phyloP scores from a whole-genome alignment of 2,888 invertebrate species.

The Brachyopa scutellaris region DNA sequence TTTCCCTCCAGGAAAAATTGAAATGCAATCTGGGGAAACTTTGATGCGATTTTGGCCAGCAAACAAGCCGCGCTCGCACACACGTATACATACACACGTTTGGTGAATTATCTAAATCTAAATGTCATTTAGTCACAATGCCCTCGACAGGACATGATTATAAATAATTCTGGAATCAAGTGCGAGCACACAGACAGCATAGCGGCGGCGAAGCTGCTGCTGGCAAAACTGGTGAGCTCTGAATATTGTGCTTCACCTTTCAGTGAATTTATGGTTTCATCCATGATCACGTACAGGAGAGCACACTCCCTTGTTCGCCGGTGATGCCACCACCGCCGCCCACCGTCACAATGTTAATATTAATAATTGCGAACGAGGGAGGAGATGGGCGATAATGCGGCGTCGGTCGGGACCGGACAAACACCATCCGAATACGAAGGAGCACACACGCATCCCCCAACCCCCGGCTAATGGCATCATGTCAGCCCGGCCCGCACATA shows the following conservation, averaged over 20 bases:
- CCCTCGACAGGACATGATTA: slow-evolving; percentile 47
- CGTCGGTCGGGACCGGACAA: neutral
- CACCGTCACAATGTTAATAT: slow-evolving; percentile 58
- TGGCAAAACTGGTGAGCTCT: slow-evolving; percentile 54
- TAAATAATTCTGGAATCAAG: slow-evolving; percentile 58
- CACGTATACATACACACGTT: slow-evolving; percentile 6
- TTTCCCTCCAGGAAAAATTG: neutral
- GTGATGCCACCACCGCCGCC: neutral
- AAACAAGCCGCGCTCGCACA: neutral
- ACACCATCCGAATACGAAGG: neutral
- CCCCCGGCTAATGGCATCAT: slow-evolving; percentile 59
- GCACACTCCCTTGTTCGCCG: neutral
- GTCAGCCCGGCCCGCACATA: slow-evolving; percentile 58
- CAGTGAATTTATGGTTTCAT: slow-evolving; percentile 60
- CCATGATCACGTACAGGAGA: slow-evolving; percentile 62
- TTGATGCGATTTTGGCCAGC: neutral
- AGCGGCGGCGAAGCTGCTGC: neutral
- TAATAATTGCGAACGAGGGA: slow-evolving; percentile 64
- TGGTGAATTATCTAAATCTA: slow-evolving; percentile 47
- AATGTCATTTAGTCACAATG: slow-evolving; percentile 63
- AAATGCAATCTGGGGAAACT: neutral
- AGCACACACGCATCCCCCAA: neutral
- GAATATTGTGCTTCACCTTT: slow-evolving; percentile 33
- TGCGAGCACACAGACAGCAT: slow-evolving; percentile 14
- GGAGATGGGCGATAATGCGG: neutral